Base-by-base conservation (phyloP, 2,797 vertebrate species). In the Rhinatrema bivittatum region DNA sequence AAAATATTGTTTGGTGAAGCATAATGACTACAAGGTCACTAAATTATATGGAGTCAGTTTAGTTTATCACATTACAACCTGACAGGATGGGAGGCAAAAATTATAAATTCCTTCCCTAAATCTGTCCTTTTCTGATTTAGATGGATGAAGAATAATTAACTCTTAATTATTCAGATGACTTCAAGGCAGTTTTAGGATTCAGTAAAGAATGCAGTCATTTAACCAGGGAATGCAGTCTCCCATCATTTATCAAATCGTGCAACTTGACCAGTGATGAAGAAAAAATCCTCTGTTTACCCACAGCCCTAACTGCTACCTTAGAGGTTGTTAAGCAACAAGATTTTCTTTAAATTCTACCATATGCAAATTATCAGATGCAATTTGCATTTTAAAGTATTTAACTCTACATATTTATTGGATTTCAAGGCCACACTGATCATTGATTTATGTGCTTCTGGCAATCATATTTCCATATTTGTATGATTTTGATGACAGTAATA, bases 311-410 rank as follows among this genome's bases (percentile, higher is more conserved):
- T 86, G 86, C 79, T 89, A 94, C 89, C 91, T 92, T 88, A 88
- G 87, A 94, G 89, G 87, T 87, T 92, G 88, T 91, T 89, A 89
- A 91, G 88, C 87, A 92, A 91, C 84, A 91, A 83, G 81, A 89
- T 90, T 91, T 87, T 88, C 88, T 91, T 92, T 94, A 91, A 94
- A 96, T 93, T 93, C 89, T 83, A 86, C 87, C 88, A 85, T 94
- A 96, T 96, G 93, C 91, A 94, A 96, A 97, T 97, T 72, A 81
- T 75, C 74, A 82, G 74, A 84, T 81, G 84, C 86, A 87, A 96
- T 97, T 96, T 97, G 93, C 91, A 94, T 97, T 96, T 97, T 95
- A 95, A 96, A 96, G 91, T 94, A 91, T 95, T 96, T 94, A 96
- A 94, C 90, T 93, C 90, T 88, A 89, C 89, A 90, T 94, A 94